Evolutionary conservation across 2,888 invertebrate genomes (phyloP).

Genomic region (Strigamia maritima): DNA sequence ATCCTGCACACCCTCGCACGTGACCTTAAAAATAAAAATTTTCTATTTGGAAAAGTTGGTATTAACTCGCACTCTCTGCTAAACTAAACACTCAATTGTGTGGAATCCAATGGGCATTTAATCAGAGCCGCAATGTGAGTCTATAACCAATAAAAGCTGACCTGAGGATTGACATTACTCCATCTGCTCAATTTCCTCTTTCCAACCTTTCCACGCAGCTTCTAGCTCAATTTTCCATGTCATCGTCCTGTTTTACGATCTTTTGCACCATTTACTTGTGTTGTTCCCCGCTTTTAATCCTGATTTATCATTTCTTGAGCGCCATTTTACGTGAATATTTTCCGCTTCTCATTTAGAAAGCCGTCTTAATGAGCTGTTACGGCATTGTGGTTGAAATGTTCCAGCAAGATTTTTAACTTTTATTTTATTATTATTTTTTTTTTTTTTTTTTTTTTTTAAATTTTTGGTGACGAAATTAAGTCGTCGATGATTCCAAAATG

Average conservation of each 20-base stretch:
- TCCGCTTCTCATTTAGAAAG: background rate
- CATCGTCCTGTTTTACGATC: slow-evolving; percentile 7
- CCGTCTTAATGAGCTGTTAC: background rate
- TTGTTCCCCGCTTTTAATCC: background rate
- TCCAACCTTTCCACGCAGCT: background rate
- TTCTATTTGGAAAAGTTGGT: background rate
- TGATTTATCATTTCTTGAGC: background rate
- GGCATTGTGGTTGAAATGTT: background rate
- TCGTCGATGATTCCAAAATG: no score
- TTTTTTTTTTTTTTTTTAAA: no score
- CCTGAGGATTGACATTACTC: slow-evolving; percentile 1
- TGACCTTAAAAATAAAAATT: background rate
- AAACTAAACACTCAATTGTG: background rate
- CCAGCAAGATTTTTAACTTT: no score
- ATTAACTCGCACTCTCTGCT: background rate
- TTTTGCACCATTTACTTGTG: background rate
- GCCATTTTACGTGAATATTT: background rate
- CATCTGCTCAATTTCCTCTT: slow-evolving; percentile 13
- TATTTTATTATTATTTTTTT: no score
- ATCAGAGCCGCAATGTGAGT: background rate
- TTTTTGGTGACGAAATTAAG: no score
- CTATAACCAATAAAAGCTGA: slow-evolving; percentile 1
- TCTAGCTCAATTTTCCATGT: background rate
- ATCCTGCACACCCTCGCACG: background rate
- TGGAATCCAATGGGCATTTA: background rate